Percentiles rank a stretch among this genome's conserved stretches.
Evolutionary conservation across 1,140 invertebrate genomes (phyloP).

Genomic region (Melanaphis sacchari): DNA sequence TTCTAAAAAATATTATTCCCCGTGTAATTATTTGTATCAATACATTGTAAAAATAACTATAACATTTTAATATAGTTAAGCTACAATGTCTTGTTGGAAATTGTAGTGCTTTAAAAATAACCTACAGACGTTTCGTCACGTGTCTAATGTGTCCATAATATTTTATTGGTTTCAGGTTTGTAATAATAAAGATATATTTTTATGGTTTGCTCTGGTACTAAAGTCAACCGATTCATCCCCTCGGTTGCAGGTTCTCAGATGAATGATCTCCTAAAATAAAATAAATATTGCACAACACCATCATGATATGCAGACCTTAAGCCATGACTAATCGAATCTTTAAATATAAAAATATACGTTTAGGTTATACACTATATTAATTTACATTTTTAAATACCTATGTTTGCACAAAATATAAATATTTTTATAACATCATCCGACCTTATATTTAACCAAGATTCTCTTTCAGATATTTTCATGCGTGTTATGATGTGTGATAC

Average conservation of each 20-base stretch:
- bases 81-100: not conserved
- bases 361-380: too few relatives aligned
- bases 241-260: not conserved
- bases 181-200: not conserved
- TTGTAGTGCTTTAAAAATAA: not conserved
- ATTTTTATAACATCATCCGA: not conserved
- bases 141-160: not conserved
- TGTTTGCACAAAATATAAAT: not conserved
- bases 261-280: too few relatives aligned
- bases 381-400: not conserved
- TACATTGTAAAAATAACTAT: not conserved
- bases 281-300: not conserved
- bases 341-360: not conserved
- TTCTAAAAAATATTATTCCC: not conserved
- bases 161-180: not conserved
- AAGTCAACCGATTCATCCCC: not conserved
- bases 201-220: not conserved
- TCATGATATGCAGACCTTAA: not conserved
- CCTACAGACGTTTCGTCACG: not conserved
- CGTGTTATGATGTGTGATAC: not conserved
- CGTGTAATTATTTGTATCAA: not conserved
- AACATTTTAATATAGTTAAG: not conserved
- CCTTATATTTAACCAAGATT: not conserved
- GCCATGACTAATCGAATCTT: not conserved
- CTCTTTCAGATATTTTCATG: not conserved